Base-by-base conservation (phyloP, 2,113 vertebrate genomes). In the Lanius ludovicianus region DNA sequence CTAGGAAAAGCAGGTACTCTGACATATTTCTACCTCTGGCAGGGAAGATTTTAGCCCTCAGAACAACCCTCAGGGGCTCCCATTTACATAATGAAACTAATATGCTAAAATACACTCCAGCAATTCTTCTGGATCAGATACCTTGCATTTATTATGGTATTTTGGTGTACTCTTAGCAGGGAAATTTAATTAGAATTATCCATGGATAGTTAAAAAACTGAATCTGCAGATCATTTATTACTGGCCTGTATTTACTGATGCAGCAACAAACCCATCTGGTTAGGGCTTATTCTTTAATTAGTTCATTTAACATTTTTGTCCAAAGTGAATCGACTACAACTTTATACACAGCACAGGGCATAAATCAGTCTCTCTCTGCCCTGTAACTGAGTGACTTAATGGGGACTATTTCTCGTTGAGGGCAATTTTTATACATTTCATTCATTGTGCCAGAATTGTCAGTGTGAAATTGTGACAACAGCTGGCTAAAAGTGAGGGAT, bases 171-270 rank as follows among this genome's bases (percentile, higher is more conserved):
- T 94, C 88, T 83, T 46, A 90, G 84, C 46, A 85, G 63, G 71
- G 82, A 75, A 94, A 96, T 95, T 96, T 87, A 97, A 97, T 97
- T 96, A 96, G 89, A 94, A 83, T 90, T 95, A 83, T 78, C 93
- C 62, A 55, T 67, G 87, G 92, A 87, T 95, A 94, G 93, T 87
- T 93, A 95, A 93, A 97, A 89, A 97, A 92, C 76, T 44, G 41
- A 94, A 77, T 87, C 89, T 96, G 93, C 93, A 96, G 84, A 96
- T 97, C 96, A 96, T 96, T 97, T 96, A 75, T 96, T 95, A 96
- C 88, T 85, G 77, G 74, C 49, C 88, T 71, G 64, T 95, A 95
- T 95, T 96, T 97, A 94, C 96, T 97, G 96, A 89, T 86, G 94
- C 87, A 97, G 81, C 87, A 94, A 95, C 56, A 96, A 97, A 92